Base-by-base conservation (phyloP, 2,797 vertebrate species). In the Okamejei kenojei region DNA sequence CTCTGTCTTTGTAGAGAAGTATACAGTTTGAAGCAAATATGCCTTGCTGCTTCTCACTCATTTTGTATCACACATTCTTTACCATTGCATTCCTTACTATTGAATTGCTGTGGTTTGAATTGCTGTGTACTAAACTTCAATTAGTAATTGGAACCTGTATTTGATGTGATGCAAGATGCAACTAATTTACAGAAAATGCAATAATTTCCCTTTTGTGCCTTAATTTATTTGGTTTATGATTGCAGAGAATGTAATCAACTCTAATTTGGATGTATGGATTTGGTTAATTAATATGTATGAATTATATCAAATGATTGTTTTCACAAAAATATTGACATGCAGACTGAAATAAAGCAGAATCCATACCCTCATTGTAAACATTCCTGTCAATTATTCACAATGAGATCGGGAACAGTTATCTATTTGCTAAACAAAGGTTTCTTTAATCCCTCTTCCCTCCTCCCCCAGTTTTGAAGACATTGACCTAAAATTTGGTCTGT, bases 361-460 rank as follows among this genome's bases (percentile, higher is more conserved):
- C 71, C 21, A 21, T 63, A 86, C n/a, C n/a, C 58, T 86, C 9
- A 10, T 63, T 32, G 17, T 29, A 86, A n/a, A 86, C n/a, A 17
- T 29, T 63, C 26, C 61, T 15, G 17, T n/a, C n/a, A 86, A 63
- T 26, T 63, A n/a, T 21, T 86, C 11, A 38, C 35, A 19, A 21
- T 79, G 15, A 79, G 32, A 86, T 61, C 29, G 7, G 58, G 29
- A n/a, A 86, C 26, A 63, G 63, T n/a, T 15, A 13, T 82, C 38
- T 81, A 23, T 81, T 81, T 81, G 79, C 79, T 81, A n/a, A n/a
- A n/a, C n/a, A n/a, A n/a, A n/a, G n/a, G 19, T 81, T 82, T 82
- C 45, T 9, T 82, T 82, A 2, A 13, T 4, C 10, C 80, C 45
- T 82, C 29, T 26, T 13, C 80, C 26, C 80, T 5, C 38, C 58